Conservation (phyloP, 1,140 invertebrate genomes). For the Platyscapa corneri region DNA sequence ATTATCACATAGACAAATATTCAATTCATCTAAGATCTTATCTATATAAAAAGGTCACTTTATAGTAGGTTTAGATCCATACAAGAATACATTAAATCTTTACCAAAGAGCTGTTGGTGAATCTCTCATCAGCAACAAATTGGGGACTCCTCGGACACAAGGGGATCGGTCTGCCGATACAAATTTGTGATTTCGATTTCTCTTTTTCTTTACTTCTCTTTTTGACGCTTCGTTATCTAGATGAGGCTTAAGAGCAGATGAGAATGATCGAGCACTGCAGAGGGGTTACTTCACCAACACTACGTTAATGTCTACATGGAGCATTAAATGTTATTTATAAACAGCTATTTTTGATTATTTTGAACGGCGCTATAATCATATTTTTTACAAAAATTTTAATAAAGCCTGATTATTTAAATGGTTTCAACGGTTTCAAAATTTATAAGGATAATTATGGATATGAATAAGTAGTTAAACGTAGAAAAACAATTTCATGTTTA, state of each 20-base stretch:
- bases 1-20: conserved; percentile 16
- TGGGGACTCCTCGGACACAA: conserved; percentile 22
- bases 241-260: conserved; percentile 59
- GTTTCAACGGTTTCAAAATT: too few relatives aligned
- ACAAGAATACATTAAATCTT: conserved; percentile 43
- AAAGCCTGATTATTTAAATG: too few relatives aligned
- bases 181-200: conserved; percentile 49
- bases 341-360: not conserved
- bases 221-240: conserved; percentile 59
- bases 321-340: not conserved
- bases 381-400: too few relatives aligned
- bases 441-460: too few relatives aligned
- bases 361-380: not conserved
- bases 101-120: not conserved
- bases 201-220: conserved; percentile 20
- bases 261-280: conserved; percentile 44
- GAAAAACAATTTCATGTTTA: too few relatives aligned
- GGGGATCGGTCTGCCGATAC: conserved; percentile 43
- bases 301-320: not conserved
- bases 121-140: conserved; percentile 35
- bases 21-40: conserved; percentile 28
- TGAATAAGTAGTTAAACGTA: too few relatives aligned
- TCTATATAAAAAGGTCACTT: conserved; percentile 41
- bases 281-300: not conserved
- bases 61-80: conserved; percentile 36